Conservation (phyloP, 1,140 invertebrate species). For the Drosophila pectinifera region DNA sequence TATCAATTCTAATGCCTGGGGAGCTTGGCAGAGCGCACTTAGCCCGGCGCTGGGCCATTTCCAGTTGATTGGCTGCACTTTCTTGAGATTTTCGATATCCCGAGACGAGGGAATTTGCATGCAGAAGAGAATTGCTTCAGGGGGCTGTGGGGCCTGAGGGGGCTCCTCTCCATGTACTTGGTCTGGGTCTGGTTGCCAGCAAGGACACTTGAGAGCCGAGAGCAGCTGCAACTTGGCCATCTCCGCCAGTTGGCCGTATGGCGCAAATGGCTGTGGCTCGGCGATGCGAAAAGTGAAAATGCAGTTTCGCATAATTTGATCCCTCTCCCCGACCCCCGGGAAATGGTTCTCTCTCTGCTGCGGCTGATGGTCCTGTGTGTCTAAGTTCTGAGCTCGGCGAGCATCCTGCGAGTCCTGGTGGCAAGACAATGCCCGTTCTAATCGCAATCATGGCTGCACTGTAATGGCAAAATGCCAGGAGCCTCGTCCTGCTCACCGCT, state of each 20-base stretch:
- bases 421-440: conserved; percentile 63
- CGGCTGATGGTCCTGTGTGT: conserved; percentile 42
- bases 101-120: conserved; percentile 73
- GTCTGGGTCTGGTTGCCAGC: conserved; percentile 1
- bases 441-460: conserved; percentile 73
- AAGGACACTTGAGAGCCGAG: conserved; percentile 34
- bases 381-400: not conserved
- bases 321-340: conserved; percentile 27
- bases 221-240: conserved; percentile 53
- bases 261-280: conserved; percentile 54
- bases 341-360: conserved; percentile 25
- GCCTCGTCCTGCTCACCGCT: conserved; percentile 14
- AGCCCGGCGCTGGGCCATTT: conserved; percentile 73
- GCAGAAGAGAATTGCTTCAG: conserved; percentile 24
- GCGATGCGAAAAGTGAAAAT: conserved; percentile 65
- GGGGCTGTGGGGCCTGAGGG: not conserved
- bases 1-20: conserved; percentile 46
- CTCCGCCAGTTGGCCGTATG: conserved; percentile 55
- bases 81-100: conserved; percentile 79
- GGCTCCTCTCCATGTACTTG: not conserved
- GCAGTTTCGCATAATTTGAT: conserved; percentile 78
- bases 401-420: conserved; percentile 20
- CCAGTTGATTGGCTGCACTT: conserved; percentile 82
- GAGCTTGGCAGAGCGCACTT: conserved; percentile 56
- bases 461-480: conserved; percentile 64